Evolutionary conservation across 2,113 vertebrate species (phyloP), one percentile per base, ranked within the genome.

Genomic region (Tenebrosternarchus preto): DNA sequence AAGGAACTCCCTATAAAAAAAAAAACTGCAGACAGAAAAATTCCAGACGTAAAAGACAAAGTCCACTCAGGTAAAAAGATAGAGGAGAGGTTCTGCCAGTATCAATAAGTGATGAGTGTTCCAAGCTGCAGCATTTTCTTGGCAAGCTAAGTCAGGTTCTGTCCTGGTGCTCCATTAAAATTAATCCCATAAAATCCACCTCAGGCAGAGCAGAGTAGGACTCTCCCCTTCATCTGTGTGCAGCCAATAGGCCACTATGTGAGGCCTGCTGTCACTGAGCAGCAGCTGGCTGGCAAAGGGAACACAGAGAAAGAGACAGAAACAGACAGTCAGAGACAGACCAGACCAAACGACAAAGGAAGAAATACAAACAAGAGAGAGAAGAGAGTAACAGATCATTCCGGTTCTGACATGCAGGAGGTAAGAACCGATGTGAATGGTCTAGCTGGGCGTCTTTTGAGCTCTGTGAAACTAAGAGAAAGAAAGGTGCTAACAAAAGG

Each of bases 171-270:
- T 80, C 80, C 50, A 82, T 86, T 82, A 80, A 86, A 84, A 72
- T 76, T 80, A 86, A 84, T 84, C 85, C 74, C 43, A 60, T 59
- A 70, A 82, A 82, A 86, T 82, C 85, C 82, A 80, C 77, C 72
- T 75, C 70, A 60, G 77, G 61, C 76, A 84, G 79, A 73, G 66
- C 43, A 17, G 61, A 68, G 64, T 50, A 68, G 53, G 50, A 46
- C 63, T 36, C n/a, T 20, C 57, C 50, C 77, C 83, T 81, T 78
- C 81, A 81, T 84, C 80, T 81, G 83, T 72, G 63, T 75, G 72
- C 56, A 81, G 76, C 81, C 72, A 76, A 82, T 74, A 83, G 80
- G 70, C 74, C 74, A 81, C 61, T 17, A 74, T 24, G 27, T 73
- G 59, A 71, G 22, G 12, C 69, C 20, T 4, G 15, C 78, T 81